phyloP scores from a whole-genome alignment of 2,797 vertebrate genomes.

The Neosilurus mollespiculum region DNA sequence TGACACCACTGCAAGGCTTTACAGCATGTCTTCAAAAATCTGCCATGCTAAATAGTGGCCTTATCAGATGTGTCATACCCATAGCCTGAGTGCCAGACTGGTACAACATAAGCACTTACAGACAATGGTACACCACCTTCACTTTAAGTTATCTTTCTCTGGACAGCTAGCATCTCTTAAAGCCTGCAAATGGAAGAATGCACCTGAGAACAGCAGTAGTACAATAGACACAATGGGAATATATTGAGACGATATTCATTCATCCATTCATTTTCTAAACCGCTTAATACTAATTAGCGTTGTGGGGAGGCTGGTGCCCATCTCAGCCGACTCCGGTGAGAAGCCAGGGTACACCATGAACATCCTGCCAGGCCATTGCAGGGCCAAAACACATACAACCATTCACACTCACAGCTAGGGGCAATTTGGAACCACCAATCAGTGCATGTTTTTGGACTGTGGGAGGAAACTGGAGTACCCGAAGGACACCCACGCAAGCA shows the following conservation, averaged over 20 bases:
- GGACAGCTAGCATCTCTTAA: not conserved
- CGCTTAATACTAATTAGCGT: no score
- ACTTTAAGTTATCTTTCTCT: not conserved
- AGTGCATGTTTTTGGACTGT: no score
- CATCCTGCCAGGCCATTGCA: no score
- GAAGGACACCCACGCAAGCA: no score
- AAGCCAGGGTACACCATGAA: no score
- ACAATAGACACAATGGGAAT: not conserved
- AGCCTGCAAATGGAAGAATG: not conserved
- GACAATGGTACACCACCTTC: not conserved
- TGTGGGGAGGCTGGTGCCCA: no score
- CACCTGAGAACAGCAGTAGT: not conserved
- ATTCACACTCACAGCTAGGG: no score
- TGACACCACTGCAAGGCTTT: slow-evolving; percentile 38
- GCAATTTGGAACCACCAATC: no score
- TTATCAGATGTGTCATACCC: slow-evolving; percentile 31
- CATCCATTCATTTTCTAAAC: no score
- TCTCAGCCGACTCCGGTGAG: no score
- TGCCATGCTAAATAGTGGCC: slow-evolving; percentile 21
- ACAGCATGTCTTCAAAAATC: slow-evolving; percentile 34
- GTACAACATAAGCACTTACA: slow-evolving; percentile 13
- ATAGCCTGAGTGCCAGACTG: slow-evolving; percentile 8
- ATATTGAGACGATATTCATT: not conserved
- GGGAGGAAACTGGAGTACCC: no score
- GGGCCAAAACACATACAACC: no score